Evolutionary conservation across 2,113 vertebrate species (phyloP).

Genomic region (Tonatia bakeri): DNA sequence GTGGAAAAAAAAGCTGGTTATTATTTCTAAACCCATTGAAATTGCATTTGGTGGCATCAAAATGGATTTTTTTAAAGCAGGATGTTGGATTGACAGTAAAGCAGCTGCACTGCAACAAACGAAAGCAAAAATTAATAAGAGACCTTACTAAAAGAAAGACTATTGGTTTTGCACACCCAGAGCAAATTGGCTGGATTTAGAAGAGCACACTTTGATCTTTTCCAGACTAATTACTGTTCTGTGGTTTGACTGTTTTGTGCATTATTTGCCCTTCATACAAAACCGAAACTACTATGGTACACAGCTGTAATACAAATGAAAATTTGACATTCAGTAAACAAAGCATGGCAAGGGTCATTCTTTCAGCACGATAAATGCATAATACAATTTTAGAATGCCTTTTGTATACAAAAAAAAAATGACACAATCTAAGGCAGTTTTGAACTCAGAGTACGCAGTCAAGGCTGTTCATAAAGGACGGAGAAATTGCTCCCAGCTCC

Average conservation of each 20-base stretch:
- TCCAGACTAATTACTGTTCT: constrained; percentile 80
- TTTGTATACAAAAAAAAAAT: constrained; percentile 77
- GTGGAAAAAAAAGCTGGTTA: constrained; percentile 49
- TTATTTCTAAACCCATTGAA: constrained; percentile 76
- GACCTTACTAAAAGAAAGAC: constrained; percentile 76
- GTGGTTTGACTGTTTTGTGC: constrained; percentile 76
- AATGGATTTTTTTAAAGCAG: constrained; percentile 75
- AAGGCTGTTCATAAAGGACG: constrained; percentile 60
- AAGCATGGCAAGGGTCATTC: constrained; percentile 76
- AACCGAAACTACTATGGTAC: constrained; percentile 72
- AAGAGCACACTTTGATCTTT: constrained; percentile 81
- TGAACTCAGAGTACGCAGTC: constrained; percentile 73
- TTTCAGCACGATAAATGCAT: constrained; percentile 70
- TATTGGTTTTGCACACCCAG: constrained; percentile 76
- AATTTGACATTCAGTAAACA: constrained; percentile 75
- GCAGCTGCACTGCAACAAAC: constrained; percentile 72
- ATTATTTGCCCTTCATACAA: constrained; percentile 77
- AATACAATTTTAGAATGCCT: constrained; percentile 78
- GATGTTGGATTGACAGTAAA: constrained; percentile 73
- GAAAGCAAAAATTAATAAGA: constrained; percentile 79
- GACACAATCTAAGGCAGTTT: constrained; percentile 68
- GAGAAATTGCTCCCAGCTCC: constrained; percentile 51
- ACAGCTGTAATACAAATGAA: constrained; percentile 77
- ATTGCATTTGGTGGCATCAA: constrained; percentile 78
- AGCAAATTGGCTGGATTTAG: constrained; percentile 79